Evolutionary conservation across 2,888 invertebrate genomes (phyloP).

Genomic region (Agriotes lineatus): DNA sequence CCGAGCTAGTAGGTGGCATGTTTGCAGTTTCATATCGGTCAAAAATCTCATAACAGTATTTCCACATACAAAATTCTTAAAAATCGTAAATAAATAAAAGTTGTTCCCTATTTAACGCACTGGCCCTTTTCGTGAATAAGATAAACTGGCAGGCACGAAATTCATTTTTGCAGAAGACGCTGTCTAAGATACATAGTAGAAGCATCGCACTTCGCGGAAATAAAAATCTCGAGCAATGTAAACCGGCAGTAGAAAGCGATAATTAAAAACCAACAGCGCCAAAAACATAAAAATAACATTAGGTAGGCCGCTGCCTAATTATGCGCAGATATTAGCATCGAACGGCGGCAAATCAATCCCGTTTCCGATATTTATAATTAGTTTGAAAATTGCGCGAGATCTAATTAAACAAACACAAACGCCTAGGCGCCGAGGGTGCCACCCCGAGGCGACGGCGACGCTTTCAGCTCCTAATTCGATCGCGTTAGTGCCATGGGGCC

Average conservation of each 20-base stretch:
- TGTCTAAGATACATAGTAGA: no score
- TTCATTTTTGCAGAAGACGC: no score
- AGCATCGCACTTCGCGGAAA: no score
- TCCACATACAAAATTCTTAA: no score
- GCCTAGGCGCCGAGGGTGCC: neutral
- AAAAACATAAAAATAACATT: constrained; percentile 1
- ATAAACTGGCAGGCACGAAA: no score
- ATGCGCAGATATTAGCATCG: neutral
- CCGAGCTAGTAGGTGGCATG: no score
- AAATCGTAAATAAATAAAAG: no score
- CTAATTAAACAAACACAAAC: neutral
- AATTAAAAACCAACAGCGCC: neutral
- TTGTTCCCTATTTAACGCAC: no score
- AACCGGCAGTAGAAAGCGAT: neutral
- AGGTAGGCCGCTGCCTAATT: neutral
- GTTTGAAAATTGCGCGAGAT: neutral
- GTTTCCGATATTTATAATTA: neutral
- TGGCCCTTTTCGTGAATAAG: no score
- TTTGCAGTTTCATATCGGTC: no score
- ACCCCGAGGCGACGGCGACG: neutral
- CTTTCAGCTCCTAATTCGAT: neutral
- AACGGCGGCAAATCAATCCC: neutral
- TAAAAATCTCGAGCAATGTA: no score
- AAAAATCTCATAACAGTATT: no score
- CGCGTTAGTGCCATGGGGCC: neutral